A percentile compares a stretch with the other conserved stretches of the same genome.
Conservation (phyloP, 2,797 vertebrate species). For the Periparus ater region DNA sequence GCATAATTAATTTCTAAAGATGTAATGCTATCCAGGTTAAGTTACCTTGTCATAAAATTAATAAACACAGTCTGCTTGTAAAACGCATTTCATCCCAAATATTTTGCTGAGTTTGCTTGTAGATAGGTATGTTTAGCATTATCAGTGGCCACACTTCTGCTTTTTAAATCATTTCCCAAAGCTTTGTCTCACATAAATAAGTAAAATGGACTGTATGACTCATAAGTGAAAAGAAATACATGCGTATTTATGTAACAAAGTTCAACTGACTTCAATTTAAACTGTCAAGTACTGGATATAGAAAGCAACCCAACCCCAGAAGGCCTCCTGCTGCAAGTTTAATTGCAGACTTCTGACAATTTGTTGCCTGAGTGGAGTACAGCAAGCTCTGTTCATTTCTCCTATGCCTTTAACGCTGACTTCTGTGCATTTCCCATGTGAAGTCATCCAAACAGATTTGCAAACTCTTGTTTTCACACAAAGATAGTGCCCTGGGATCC, state of each 20-base stretch:
- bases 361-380: not conserved
- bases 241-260: not conserved
- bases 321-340: not conserved
- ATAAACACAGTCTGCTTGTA: not conserved
- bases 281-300: not conserved
- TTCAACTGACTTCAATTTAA: not conserved
- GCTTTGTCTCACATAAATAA: not conserved
- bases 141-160: not conserved
- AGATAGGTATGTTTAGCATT: not conserved
- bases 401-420: not conserved
- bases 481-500: not conserved
- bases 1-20: not conserved
- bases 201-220: not conserved
- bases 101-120: not conserved
- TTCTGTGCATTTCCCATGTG: not conserved
- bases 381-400: not conserved
- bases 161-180: not conserved
- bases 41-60: not conserved
- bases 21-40: not conserved
- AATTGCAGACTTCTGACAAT: not conserved
- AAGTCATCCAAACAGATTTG: not conserved
- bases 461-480: constrained; percentile 12
- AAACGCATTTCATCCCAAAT: not conserved
- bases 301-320: not conserved
- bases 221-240: not conserved